Conservation (phyloP, 2,888 invertebrate species). For the Drosophila ezoana region DNA sequence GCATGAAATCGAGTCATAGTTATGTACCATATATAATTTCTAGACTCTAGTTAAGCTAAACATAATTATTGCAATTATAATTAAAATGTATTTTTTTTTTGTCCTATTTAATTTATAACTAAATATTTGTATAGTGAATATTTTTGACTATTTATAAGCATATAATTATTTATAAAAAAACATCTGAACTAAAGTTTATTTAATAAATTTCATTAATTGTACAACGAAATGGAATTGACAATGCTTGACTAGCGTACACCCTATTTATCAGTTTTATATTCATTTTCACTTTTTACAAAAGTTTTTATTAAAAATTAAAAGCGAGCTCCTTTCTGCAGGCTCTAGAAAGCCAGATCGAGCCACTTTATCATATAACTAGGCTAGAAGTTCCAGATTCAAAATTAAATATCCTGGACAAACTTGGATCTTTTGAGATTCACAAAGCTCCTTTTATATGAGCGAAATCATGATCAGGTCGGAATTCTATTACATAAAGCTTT, state of each 20-base stretch:
- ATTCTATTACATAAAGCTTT: too few relatives aligned
- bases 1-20: constrained; percentile 76
- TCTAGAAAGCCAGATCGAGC: too few relatives aligned
- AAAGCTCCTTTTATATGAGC: too few relatives aligned
- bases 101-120: constrained; percentile 23
- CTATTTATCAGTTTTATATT: too few relatives aligned
- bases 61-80: constrained; percentile 27
- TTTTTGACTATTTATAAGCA: constrained; percentile 69
- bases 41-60: constrained; percentile 35
- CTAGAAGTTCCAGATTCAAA: too few relatives aligned
- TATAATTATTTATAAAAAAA: constrained; percentile 57
- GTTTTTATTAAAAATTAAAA: too few relatives aligned
- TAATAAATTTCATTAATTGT: constrained; percentile 58
- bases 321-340: too few relatives aligned
- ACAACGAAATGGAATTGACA: background rate
- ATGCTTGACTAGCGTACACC: background rate
- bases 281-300: too few relatives aligned
- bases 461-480: too few relatives aligned
- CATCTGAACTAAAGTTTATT: constrained; percentile 44
- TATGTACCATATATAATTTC: constrained; percentile 40
- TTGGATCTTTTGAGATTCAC: too few relatives aligned
- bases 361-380: too few relatives aligned
- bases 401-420: too few relatives aligned
- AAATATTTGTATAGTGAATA: constrained; percentile 19
- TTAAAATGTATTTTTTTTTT: background rate